phyloP scores from a whole-genome alignment of 2,888 invertebrate species.

The Machimus atricapillus region DNA sequence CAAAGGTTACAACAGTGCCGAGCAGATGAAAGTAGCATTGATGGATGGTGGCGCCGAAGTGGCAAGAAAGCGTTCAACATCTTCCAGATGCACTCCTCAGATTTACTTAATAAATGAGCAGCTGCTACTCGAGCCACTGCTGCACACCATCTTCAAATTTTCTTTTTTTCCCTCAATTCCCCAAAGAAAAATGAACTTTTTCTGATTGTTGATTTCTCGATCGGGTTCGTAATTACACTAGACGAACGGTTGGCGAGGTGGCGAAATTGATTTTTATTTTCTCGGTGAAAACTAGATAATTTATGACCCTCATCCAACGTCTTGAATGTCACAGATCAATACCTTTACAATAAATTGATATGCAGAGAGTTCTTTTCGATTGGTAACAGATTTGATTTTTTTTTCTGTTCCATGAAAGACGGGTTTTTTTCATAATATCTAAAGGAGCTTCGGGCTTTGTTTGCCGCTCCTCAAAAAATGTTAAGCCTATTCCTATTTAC shows the following conservation, averaged over 20 bases:
- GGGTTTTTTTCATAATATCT: background rate
- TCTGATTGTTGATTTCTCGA: background rate
- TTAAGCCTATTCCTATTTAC: background rate
- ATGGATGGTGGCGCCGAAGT: background rate
- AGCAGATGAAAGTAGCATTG: background rate
- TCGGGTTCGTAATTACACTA: background rate
- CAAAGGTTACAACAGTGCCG: background rate
- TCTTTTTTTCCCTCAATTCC: background rate
- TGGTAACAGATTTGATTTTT: background rate
- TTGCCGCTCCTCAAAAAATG: background rate
- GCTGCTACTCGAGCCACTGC: background rate
- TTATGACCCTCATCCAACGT: background rate
- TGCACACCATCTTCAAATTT: background rate
- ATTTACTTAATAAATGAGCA: background rate
- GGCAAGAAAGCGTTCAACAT: background rate
- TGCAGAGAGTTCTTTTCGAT: background rate
- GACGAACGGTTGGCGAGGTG: background rate
- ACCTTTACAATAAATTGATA: background rate
- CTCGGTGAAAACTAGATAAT: background rate
- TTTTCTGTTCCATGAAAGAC: background rate
- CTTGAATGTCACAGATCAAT: background rate
- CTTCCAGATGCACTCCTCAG: background rate
- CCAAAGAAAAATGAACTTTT: background rate
- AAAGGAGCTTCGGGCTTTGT: background rate
- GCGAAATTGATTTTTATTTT: background rate